Conservation (phyloP, 2,888 invertebrate species). For the Apotomis betuletana region DNA sequence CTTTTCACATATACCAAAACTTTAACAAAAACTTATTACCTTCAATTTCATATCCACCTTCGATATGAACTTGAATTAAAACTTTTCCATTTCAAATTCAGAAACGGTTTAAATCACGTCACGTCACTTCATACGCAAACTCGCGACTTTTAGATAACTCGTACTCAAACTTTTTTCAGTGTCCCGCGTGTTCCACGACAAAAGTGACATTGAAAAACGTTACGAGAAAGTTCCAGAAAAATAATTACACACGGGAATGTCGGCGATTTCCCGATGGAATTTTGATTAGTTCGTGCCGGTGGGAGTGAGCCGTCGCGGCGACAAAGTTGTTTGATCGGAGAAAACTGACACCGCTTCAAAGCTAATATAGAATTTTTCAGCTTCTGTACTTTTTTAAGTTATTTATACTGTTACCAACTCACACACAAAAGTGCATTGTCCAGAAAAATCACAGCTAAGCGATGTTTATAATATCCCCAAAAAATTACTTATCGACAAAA, state of each 20-base stretch:
- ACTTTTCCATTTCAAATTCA: conserved; percentile 11
- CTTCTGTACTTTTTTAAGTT: too few relatives aligned
- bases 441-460: too few relatives aligned
- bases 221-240: conserved; percentile 11
- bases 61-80: conserved; percentile 13
- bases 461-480: too few relatives aligned
- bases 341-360: neutral
- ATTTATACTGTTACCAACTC: too few relatives aligned
- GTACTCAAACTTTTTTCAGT: conserved; percentile 16
- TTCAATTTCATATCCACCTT: neutral
- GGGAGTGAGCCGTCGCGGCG: neutral
- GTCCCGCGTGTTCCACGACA: neutral
- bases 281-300: conserved; percentile 16
- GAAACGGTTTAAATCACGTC: conserved; percentile 14
- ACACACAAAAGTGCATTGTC: too few relatives aligned
- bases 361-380: too few relatives aligned
- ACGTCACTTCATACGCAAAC: conserved; percentile 17
- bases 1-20: too few relatives aligned
- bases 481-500: too few relatives aligned
- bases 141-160: conserved; percentile 15
- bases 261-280: conserved; percentile 14
- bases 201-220: conserved; percentile 26
- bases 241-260: conserved; percentile 25
- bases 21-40: too few relatives aligned
- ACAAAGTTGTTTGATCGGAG: neutral